A percentile compares a stretch with the other conserved stretches of the same genome.
Conservation (phyloP, 2,113 vertebrate genomes). For the Onychostoma macrolepis region DNA sequence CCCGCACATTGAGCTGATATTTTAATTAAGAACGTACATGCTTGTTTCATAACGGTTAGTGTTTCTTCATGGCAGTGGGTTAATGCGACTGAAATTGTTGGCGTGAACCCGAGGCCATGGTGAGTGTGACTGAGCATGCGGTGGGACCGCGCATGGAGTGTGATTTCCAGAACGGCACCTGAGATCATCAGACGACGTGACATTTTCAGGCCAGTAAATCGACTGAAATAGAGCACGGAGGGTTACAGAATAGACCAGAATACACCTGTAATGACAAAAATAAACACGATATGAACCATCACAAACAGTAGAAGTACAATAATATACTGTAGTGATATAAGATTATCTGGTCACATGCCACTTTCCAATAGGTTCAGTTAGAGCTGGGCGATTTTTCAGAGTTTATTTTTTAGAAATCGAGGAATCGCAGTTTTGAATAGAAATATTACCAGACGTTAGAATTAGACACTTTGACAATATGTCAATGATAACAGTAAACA, state of each 20-base stretch:
- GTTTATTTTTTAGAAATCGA: no score
- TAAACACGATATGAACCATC: background rate
- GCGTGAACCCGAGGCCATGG: background rate
- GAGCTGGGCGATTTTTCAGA: no score
- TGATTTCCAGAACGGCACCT: no score
- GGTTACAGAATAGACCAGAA: background rate
- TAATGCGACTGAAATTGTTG: slow-evolving; percentile 22
- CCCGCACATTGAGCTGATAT: background rate
- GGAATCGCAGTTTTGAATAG: no score
- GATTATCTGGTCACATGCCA: background rate
- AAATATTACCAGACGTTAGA: no score
- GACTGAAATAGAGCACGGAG: background rate
- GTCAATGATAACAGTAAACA: no score
- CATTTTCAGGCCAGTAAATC: background rate
- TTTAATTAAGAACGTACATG: slow-evolving; percentile 35
- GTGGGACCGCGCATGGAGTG: background rate
- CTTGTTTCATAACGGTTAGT: background rate
- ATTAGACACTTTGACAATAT: no score
- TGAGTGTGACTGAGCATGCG: background rate
- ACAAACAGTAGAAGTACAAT: background rate
- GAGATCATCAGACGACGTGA: background rate
- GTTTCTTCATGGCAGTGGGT: slow-evolving; percentile 11
- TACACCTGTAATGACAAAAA: background rate
- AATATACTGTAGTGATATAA: background rate
- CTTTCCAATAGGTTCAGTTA: background rate